Base-by-base conservation (phyloP, 1,140 invertebrate species). In the Drosophila grimshawi region DNA sequence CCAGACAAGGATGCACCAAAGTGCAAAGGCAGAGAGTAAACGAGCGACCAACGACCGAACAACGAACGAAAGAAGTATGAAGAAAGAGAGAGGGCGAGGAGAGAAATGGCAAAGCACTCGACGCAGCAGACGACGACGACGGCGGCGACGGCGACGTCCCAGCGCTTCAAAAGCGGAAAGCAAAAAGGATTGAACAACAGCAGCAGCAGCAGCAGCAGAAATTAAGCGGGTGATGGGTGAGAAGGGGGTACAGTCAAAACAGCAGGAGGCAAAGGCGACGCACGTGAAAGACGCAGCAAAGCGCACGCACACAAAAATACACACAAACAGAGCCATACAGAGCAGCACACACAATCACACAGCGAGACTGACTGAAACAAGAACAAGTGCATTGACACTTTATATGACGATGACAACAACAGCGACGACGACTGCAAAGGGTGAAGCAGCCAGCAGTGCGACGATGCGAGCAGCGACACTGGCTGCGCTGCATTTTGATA, bases 1-100 rank as follows among this genome's bases (percentile, higher is more conserved):
- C 85, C 85, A 89, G 85, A 89, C 85, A 89, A 89, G 85, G 85
- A 89, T 89, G 85, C 85, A 89, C 85, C 85, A 89, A 88, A 89
- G 85, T 89, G 85, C 85, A 89, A 89, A 89, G 82, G 82, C 82
- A 86, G 82, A 62, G 61, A 76, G 61, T 46, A 71, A 63, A 49
- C 57, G 65, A 62, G 81, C 79, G 81, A 80, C 80, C 80, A 85
- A 61, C 77, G 79, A 72, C 67, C 77, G 60, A 73, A 73, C 60
- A 69, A 66, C 64, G 61, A 80, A 60, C 66, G 43, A 60, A 30
- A 57, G 51, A 39, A 27, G 39, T 39, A 46, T 49, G 33, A 29
- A 11, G 6, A 19, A 32, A 19, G 33, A 37, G 39, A 33, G 52
- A 8, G 39, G 5, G n/a, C 27, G 35, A 41, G 37, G 49, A 43